Base-by-base conservation (phyloP, 2,797 vertebrate genomes). In the Poecilia gillii region DNA sequence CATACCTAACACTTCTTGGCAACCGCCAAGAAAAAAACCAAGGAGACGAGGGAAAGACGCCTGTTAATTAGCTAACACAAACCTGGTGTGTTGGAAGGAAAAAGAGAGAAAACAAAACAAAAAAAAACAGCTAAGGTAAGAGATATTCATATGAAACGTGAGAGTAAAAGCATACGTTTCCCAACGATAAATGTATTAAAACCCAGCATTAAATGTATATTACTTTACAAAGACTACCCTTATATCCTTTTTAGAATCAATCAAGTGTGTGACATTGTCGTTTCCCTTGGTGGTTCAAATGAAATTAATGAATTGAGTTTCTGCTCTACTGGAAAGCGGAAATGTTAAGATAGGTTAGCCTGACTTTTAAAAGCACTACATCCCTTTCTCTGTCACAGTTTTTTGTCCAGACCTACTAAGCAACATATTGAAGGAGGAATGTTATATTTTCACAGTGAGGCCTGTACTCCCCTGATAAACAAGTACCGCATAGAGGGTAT, bases 361-460 rank as follows among this genome's bases (percentile, higher is more conserved):
- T 55, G 33, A 43, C 16, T 39, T 25, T 3, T 47, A 53, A 81
- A 72, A 23, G 0, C n/a, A 43, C 25, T 14, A 47, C 25, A 7
- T 33, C 51, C 11, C n/a, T 72, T 43, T 51, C 70, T 80, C 25
- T 79, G 68, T 73, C 0, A 70, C 9, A 71, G 68, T 16, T 46
- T 25, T 45, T 1, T n/a, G 8, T 59, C 7, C 4, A 75, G 73
- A 49, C 6, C 13, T 33, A 14, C 13, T 46, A 59, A 71, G n/a
- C 41, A n/a, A 53, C 11, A 28, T 59, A 41, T 7, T 39, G 4
- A 5, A 39, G 39, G 39, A 33, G 11, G 39, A 33, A 23, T 55
- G 18, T 23, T 13, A 12, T 46, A 18, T 33, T 70, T 23, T 11
- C n/a, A 53, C 7, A n/a, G 33, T 25, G 3, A 9, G 28, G 11